Percentiles rank a stretch among this genome's conserved stretches.
These are phyloP conservation scores for Hypena proboscidalis DNA, from an alignment of 2,888 invertebrate species.

Conservation along the genomic window DNA sequence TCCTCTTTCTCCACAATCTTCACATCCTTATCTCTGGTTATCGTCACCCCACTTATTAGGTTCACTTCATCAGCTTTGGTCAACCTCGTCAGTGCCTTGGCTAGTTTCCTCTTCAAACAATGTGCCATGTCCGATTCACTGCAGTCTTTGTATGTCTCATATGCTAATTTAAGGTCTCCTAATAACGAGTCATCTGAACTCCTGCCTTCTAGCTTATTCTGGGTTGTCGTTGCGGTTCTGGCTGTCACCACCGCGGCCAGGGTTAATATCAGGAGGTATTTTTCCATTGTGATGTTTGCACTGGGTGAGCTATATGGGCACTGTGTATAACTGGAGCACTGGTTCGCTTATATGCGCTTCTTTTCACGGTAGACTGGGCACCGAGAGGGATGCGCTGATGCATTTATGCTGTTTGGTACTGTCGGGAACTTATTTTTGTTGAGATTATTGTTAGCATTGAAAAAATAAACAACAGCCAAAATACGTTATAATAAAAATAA, in stretches of 20 bases:
- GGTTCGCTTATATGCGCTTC: conserved; percentile 81
- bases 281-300: conserved; percentile 83
- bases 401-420: conserved; percentile 71
- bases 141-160: conserved; percentile 93
- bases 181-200: conserved; percentile 81
- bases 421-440: conserved; percentile 41
- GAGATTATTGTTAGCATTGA: neutral
- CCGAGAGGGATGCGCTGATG: conserved; percentile 80
- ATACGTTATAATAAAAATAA: too few relatives aligned
- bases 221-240: conserved; percentile 79
- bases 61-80: conserved; percentile 88
- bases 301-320: conserved; percentile 72
- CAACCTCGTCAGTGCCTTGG: conserved; percentile 91
- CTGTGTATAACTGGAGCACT: conserved; percentile 76
- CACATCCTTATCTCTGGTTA: conserved; percentile 87
- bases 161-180: conserved; percentile 89
- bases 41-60: conserved; percentile 90
- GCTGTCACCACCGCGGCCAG: conserved; percentile 81
- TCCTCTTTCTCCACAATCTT: conserved; percentile 88
- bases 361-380: conserved; percentile 79
- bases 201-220: conserved; percentile 75
- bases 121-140: conserved; percentile 88
- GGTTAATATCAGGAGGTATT: conserved; percentile 85
- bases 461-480: neutral
- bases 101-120: conserved; percentile 91